Percentiles rank a stretch among this genome's conserved stretches.
phyloP scores from a whole-genome alignment of 2,113 vertebrate species.

The Phodopus roborovskii region DNA sequence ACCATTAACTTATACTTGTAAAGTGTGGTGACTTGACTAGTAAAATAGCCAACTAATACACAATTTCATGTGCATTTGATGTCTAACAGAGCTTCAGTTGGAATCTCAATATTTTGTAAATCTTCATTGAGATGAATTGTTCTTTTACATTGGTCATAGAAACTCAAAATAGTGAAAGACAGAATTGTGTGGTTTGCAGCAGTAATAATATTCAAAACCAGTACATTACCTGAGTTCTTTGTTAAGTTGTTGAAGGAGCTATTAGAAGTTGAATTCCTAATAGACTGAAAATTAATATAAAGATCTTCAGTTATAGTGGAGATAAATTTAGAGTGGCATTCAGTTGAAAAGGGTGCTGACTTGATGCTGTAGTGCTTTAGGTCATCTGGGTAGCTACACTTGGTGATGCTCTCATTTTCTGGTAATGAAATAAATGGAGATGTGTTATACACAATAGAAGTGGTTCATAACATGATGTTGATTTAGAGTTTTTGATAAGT shows the following conservation, averaged over 20 bases:
- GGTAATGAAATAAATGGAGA: conserved; percentile 66
- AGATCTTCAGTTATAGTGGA: conserved; percentile 43
- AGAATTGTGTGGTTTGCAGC: conserved; percentile 32
- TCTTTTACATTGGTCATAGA: conserved; percentile 56
- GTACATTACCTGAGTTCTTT: conserved; percentile 80
- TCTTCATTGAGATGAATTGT: conserved; percentile 34
- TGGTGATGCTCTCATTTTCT: conserved; percentile 85
- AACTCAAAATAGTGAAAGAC: conserved; percentile 14
- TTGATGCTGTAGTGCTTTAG: conserved; percentile 74
- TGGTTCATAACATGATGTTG: conserved; percentile 26
- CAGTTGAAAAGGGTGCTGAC: conserved; percentile 63
- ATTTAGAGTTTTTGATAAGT: conserved; percentile 12
- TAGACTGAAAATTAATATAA: conserved; percentile 50
- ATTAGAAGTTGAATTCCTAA: conserved; percentile 69
- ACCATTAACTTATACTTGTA: conserved; percentile 6
- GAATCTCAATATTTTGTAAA: conserved; percentile 50
- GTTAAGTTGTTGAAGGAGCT: conserved; percentile 69
- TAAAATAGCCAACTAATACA: conserved; percentile 31
- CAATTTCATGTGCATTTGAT: background rate
- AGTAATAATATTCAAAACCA: conserved; percentile 9
- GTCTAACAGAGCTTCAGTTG: conserved; percentile 2
- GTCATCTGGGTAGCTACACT: conserved; percentile 75
- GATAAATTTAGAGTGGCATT: conserved; percentile 73
- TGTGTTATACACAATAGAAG: conserved; percentile 35
- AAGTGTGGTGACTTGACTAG: conserved; percentile 37